phyloP scores from a whole-genome alignment of 2,797 vertebrate species.

The Peromyscus melanophrys region DNA sequence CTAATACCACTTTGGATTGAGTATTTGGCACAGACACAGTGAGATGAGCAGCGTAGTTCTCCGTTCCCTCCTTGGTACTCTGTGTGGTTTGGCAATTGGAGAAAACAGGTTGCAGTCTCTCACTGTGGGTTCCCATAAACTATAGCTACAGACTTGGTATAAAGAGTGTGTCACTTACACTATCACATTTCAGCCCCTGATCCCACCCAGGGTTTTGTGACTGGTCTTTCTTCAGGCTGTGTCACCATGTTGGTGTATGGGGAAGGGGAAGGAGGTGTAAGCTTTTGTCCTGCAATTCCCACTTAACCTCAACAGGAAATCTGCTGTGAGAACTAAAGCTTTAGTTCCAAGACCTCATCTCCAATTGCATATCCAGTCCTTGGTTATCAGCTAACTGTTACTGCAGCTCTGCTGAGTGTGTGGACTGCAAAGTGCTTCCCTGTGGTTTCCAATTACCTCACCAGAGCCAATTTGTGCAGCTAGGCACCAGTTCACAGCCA shows the following conservation, averaged over 20 bases:
- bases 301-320: not conserved
- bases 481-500: constrained; percentile 22
- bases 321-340: not conserved
- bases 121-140: not conserved
- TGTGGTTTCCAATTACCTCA: constrained; percentile 37
- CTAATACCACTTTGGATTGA: not conserved
- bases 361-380: not conserved
- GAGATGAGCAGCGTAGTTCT: not conserved
- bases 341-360: constrained; percentile 5
- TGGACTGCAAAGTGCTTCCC: constrained; percentile 34
- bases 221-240: not conserved
- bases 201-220: not conserved
- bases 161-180: not conserved
- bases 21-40: not conserved
- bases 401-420: not conserved
- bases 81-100: not conserved
- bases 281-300: not conserved
- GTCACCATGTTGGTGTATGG: not conserved
- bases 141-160: not conserved
- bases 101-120: not conserved
- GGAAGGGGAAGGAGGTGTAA: not conserved
- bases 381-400: not conserved
- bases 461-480: constrained; percentile 35
- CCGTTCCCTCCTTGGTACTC: not conserved
- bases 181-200: not conserved